Evolutionary conservation across 2,888 invertebrate species (phyloP).

Genomic region (Drymonia ruficornis): DNA sequence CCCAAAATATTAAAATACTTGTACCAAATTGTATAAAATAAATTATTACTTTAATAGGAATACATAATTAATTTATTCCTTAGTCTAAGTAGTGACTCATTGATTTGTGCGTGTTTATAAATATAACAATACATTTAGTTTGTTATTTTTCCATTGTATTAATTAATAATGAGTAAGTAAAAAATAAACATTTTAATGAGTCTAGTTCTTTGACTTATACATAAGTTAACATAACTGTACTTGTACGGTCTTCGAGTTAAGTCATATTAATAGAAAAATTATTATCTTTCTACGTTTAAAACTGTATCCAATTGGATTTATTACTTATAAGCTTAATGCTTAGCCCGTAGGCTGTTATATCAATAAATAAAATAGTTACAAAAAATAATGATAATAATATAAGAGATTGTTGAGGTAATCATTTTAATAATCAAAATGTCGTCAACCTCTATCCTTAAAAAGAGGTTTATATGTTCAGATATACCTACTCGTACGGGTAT

Average conservation of each 20-base stretch:
- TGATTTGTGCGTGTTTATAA: conserved; percentile 22
- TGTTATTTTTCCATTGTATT: neutral
- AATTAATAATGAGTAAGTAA: neutral
- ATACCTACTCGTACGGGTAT: conserved; percentile 9
- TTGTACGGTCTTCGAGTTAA: too few relatives aligned
- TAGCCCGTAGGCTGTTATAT: neutral
- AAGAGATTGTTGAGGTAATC: neutral
- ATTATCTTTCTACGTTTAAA: too few relatives aligned
- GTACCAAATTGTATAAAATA: conserved; percentile 42
- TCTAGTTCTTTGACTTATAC: too few relatives aligned
- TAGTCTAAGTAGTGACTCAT: conserved; percentile 43
- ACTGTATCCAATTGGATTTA: too few relatives aligned
- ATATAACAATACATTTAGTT: conserved; percentile 12
- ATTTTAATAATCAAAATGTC: neutral
- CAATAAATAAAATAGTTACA: neutral
- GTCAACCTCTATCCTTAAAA: conserved; percentile 2
- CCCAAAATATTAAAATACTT: conserved; percentile 65
- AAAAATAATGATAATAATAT: neutral
- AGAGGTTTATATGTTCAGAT: conserved; percentile 2
- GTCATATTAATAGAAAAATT: too few relatives aligned
- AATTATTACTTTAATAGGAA: conserved; percentile 41
- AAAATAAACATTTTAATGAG: too few relatives aligned
- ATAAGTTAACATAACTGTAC: too few relatives aligned
- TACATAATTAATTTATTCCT: conserved; percentile 43
- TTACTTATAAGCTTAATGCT: too few relatives aligned